phyloP scores from a whole-genome alignment of 2,888 invertebrate species.

The Orchestes rusci region DNA sequence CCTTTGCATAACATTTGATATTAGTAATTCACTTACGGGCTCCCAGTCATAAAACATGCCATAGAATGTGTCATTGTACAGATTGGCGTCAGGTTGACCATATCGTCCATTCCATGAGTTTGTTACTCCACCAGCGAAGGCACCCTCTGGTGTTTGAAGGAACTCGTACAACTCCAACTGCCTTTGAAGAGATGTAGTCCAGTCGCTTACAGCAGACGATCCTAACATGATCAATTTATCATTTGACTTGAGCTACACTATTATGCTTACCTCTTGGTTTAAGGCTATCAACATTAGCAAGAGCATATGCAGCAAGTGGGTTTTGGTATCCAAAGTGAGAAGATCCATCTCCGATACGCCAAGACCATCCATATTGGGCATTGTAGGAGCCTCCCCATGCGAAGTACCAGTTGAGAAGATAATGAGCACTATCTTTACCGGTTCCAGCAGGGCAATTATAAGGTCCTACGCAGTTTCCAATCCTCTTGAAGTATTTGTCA shows the following conservation, averaged over 20 bases:
- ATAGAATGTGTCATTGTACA: conserved; percentile 25
- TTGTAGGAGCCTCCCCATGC: conserved; percentile 30
- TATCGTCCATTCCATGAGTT: conserved; percentile 31
- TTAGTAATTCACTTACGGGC: conserved; percentile 24
- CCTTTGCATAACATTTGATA: no score
- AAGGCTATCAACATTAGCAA: conserved; percentile 23
- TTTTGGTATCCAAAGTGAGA: conserved; percentile 32
- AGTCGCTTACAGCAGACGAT: conserved; percentile 28
- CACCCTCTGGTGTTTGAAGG: conserved; percentile 28
- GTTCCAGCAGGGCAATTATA: conserved; percentile 24
- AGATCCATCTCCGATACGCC: conserved; percentile 31
- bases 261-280: conserved; percentile 25
- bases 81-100: conserved; percentile 25
- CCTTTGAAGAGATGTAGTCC: conserved; percentile 28
- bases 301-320: conserved; percentile 29
- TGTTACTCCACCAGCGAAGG: conserved; percentile 31
- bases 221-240: background rate
- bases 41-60: conserved; percentile 30
- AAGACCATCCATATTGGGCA: conserved; percentile 28
- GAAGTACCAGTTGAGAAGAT: conserved; percentile 29
- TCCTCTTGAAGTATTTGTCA: conserved; percentile 32
- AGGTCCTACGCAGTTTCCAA: conserved; percentile 29
- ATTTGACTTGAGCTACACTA: background rate
- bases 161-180: conserved; percentile 30
- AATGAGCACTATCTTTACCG: conserved; percentile 30